Conservation (phyloP, 2,797 vertebrate genomes). For the Cossypha heuglini region DNA sequence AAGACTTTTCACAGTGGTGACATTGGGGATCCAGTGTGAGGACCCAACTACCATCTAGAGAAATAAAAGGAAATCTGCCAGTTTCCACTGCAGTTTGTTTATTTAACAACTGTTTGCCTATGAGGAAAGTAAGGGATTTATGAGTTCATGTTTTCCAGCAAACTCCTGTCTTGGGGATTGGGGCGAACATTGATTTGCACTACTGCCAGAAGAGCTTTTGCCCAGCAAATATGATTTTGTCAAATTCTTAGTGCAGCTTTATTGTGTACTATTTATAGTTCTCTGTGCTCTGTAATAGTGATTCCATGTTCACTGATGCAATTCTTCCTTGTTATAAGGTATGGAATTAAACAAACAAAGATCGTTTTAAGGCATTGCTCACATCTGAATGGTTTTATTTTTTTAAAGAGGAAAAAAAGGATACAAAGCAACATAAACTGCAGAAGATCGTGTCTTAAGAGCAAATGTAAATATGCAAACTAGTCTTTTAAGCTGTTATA, state of each 20-base stretch:
- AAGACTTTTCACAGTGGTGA: background rate
- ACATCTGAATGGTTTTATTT: background rate
- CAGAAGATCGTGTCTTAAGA: background rate
- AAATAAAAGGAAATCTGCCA: background rate
- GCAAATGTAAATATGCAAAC: background rate
- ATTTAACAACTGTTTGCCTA: background rate
- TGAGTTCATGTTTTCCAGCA: conserved; percentile 1
- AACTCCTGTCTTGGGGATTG: background rate
- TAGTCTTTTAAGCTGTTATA: background rate
- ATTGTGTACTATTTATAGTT: background rate
- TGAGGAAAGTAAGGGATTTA: background rate
- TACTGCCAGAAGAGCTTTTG: background rate
- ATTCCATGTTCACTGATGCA: background rate
- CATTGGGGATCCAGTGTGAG: background rate
- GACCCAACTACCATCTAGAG: background rate
- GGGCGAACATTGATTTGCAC: background rate
- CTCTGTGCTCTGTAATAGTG: background rate
- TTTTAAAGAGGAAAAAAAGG: background rate
- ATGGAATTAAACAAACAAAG: background rate
- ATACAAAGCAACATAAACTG: background rate
- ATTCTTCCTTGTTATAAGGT: background rate
- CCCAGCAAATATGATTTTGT: background rate
- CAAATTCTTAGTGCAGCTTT: background rate
- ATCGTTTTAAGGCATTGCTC: background rate
- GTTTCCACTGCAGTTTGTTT: background rate